Percentiles rank a stretch among this genome's conserved stretches.
Evolutionary conservation across 2,888 invertebrate species (phyloP).

Genomic region (Steromphala cineraria): DNA sequence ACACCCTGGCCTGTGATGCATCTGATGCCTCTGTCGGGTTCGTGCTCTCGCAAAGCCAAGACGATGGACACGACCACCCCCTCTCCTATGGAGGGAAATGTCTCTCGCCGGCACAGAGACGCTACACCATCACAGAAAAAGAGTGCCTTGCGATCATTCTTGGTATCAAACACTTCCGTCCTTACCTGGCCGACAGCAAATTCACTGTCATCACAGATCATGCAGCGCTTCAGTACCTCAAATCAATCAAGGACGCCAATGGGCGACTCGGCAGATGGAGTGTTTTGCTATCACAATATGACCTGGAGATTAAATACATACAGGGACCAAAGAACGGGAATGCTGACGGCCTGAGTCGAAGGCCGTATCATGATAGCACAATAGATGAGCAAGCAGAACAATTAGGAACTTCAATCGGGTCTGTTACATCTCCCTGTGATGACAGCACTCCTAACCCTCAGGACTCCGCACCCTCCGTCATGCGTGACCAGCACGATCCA

Average conservation of each 20-base stretch:
- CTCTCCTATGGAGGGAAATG: conserved; percentile 43
- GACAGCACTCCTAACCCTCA: too few species aligned
- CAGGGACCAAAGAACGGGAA: conserved; percentile 28
- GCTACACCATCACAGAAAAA: conserved; percentile 36
- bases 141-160: conserved; percentile 43
- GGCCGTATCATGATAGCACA: neutral
- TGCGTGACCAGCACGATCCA: too few species aligned
- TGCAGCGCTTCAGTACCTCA: conserved; percentile 37
- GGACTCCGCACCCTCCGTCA: too few species aligned
- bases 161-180: conserved; percentile 39
- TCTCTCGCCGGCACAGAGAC: conserved; percentile 32
- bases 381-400: neutral
- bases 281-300: conserved; percentile 3
- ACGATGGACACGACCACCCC: conserved; percentile 27
- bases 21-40: conserved; percentile 35
- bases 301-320: conserved; percentile 9
- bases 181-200: conserved; percentile 35
- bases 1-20: conserved; percentile 36
- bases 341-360: conserved; percentile 35
- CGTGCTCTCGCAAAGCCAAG: conserved; percentile 36
- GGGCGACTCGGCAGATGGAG: conserved; percentile 36
- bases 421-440: neutral
- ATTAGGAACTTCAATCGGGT: neutral
- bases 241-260: conserved; percentile 32
- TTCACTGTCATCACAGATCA: conserved; percentile 48